A percentile compares a stretch with the other conserved stretches of the same genome.
Conservation (phyloP, 2,888 invertebrate genomes). For the Sarcophaga caerulescens region DNA sequence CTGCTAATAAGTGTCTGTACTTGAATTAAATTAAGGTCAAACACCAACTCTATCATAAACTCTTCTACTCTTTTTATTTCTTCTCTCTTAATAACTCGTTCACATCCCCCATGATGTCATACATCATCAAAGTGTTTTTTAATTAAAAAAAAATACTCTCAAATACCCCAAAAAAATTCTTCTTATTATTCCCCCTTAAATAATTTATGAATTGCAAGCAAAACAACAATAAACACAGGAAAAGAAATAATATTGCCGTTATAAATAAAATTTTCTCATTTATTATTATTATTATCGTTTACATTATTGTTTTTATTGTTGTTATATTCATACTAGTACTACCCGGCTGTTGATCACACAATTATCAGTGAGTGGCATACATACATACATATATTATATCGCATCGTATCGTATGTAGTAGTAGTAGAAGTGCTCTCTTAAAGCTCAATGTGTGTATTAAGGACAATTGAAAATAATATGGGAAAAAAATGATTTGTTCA, state of each 20-base stretch:
- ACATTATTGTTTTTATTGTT: background rate
- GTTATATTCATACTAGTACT: background rate
- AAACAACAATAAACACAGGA: background rate
- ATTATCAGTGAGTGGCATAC: background rate
- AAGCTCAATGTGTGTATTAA: constrained; percentile 56
- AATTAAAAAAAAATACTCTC: no score
- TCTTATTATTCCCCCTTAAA: background rate
- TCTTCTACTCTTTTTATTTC: no score
- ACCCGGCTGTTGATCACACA: background rate
- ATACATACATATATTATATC: background rate
- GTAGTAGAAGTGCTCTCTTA: background rate
- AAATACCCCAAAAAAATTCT: background rate
- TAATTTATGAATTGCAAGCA: background rate
- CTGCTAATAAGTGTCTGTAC: no score
- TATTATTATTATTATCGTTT: background rate
- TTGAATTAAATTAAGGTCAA: no score
- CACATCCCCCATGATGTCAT: no score
- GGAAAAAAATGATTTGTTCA: background rate
- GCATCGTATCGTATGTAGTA: no score
- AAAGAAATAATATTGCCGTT: background rate
- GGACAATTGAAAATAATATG: constrained; percentile 26
- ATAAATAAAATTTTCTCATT: background rate
- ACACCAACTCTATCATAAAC: no score
- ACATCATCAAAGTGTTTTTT: no score
- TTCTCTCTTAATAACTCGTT: no score